These are phyloP conservation scores for Aurelia coerulea DNA, from an alignment of 30 jellyfish, hydroid and myxozoan species.

Conservation along the genomic window DNA sequence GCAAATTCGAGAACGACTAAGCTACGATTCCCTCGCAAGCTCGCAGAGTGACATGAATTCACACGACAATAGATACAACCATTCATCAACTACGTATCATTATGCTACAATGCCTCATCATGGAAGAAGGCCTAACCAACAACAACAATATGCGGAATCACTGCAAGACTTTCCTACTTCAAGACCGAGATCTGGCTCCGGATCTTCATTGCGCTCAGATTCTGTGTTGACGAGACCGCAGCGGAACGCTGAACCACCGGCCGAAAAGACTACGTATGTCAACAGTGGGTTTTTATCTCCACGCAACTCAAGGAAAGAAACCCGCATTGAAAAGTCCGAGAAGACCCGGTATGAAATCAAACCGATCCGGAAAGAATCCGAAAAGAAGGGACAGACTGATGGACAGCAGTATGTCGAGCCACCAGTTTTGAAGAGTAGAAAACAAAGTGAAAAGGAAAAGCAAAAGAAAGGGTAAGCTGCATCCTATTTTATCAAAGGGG, in stretches of 20 bases:
- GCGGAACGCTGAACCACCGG: constrained; percentile 28
- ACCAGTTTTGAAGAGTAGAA: constrained; percentile 40
- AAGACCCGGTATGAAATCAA: constrained; percentile 36
- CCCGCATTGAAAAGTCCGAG: constrained; percentile 33
- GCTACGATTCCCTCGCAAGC: constrained; percentile 66
- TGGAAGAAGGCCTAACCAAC: constrained; percentile 36
- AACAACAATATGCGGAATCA: constrained; percentile 78
- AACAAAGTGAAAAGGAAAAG: constrained; percentile 46
- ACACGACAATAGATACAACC: constrained; percentile 24
- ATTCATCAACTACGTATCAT: constrained; percentile 21
- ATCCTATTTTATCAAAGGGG: no score
- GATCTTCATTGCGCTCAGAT: constrained; percentile 83
- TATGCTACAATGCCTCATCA: constrained; percentile 51
- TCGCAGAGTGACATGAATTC: constrained; percentile 68
- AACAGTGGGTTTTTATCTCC: constrained; percentile 65
- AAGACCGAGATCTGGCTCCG: constrained; percentile 79
- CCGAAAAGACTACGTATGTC: constrained; percentile 13
- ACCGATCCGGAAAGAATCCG: constrained; percentile 5
- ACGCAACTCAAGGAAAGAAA: constrained; percentile 9
- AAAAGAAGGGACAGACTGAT: constrained; percentile 12
- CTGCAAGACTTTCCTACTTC: constrained; percentile 71
- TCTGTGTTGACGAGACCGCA: constrained; percentile 68
- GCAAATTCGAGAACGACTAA: constrained; percentile 62
- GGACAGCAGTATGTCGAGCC: constrained; percentile 22
- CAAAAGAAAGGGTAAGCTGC: constrained; percentile 56